These are phyloP conservation scores for Varecia variegata DNA, from an alignment of 2,797 vertebrate species.

Conservation along the genomic window DNA sequence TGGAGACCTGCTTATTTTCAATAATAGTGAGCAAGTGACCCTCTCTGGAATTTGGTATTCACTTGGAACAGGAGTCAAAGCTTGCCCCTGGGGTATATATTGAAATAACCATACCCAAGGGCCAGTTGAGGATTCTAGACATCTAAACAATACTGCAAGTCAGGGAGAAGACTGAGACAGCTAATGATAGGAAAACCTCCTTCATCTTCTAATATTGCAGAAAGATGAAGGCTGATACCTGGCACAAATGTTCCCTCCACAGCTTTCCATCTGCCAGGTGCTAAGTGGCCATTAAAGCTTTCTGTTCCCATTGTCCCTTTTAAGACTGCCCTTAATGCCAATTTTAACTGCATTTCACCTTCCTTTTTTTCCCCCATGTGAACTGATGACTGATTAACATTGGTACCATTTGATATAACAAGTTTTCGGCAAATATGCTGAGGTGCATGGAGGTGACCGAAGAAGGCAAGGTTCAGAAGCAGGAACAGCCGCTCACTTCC, in stretches of 20 bases:
- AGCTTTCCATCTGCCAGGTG: background rate
- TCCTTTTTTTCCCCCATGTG: conserved; percentile 62
- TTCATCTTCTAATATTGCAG: background rate
- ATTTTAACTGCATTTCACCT: conserved; percentile 18
- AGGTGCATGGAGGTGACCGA: conserved; percentile 83
- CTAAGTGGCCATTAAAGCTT: background rate
- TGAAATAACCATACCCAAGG: background rate
- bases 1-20: background rate
- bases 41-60: background rate
- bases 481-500: conserved; percentile 87
- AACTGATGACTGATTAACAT: conserved; percentile 87
- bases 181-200: background rate
- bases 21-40: background rate
- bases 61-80: background rate
- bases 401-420: conserved; percentile 81
- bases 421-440: conserved; percentile 86
- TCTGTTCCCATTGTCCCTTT: background rate
- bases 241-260: background rate
- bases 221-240: background rate
- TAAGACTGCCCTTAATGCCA: background rate
- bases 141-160: too few relatives aligned
- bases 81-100: background rate
- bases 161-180: background rate
- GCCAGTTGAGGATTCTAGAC: background rate
- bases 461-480: conserved; percentile 62